Conservation (phyloP, 1,140 invertebrate genomes). For the Doryteuthis pealeii region DNA sequence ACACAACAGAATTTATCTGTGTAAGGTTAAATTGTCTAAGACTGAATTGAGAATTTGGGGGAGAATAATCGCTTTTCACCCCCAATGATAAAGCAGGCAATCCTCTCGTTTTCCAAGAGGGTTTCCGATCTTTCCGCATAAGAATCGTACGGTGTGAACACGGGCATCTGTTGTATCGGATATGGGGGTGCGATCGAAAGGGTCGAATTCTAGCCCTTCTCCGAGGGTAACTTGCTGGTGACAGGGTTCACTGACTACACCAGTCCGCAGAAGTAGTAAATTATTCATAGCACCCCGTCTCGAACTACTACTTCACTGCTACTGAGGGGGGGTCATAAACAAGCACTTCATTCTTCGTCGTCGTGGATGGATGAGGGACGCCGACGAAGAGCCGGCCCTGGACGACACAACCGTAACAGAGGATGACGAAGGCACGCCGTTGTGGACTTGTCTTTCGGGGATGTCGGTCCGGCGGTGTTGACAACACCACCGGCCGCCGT, state of each 20-base stretch:
- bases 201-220: slow-evolving; percentile 51
- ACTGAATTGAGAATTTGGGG: slow-evolving; percentile 94
- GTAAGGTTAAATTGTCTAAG: slow-evolving; percentile 76
- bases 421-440: background rate
- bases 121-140: slow-evolving; percentile 85
- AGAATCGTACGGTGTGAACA: slow-evolving; percentile 80
- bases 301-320: background rate
- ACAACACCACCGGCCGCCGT: background rate
- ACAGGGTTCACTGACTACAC: slow-evolving; percentile 10
- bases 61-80: slow-evolving; percentile 90
- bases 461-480: no score
- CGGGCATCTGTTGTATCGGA: slow-evolving; percentile 67
- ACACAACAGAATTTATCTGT: slow-evolving; percentile 88
- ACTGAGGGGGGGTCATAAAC: background rate
- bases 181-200: slow-evolving; percentile 52
- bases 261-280: background rate
- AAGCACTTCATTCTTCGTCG: slow-evolving; percentile 36
- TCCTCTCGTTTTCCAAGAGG: slow-evolving; percentile 84
- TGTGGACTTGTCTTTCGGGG: no score
- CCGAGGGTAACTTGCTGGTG: slow-evolving; percentile 34
- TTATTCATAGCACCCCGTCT: no score
- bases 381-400: slow-evolving; percentile 13
- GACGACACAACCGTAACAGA: background rate
- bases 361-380: slow-evolving; percentile 29
- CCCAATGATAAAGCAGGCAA: slow-evolving; percentile 93